Evolutionary conservation across 1,140 invertebrate genomes (phyloP).

Genomic region (Archegozetes longisetosus): DNA sequence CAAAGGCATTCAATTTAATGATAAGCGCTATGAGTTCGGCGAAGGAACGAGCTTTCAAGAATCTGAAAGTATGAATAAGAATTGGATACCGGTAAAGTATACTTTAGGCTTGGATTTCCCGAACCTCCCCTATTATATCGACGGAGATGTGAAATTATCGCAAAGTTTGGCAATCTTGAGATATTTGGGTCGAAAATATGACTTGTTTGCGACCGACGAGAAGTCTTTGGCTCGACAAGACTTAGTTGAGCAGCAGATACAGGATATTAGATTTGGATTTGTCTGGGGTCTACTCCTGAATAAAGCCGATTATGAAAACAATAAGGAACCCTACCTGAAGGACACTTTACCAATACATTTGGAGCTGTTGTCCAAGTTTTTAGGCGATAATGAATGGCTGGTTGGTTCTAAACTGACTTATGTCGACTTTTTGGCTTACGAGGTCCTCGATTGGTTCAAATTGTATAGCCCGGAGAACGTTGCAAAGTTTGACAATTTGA

Average conservation of each 20-base stretch:
- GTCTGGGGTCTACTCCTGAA: conserved; percentile 20
- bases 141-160: conserved; percentile 9
- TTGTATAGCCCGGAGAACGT: conserved; percentile 29
- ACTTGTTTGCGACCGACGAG: conserved; percentile 26
- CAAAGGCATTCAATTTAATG: conserved; percentile 48
- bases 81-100: conserved; percentile 15
- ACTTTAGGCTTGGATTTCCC: conserved; percentile 27
- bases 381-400: conserved; percentile 31
- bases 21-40: conserved; percentile 28
- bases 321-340: conserved; percentile 18
- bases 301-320: conserved; percentile 19
- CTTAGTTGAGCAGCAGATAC: conserved; percentile 31
- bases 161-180: conserved; percentile 35
- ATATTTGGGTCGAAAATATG: conserved; percentile 30
- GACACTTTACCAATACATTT: conserved; percentile 24
- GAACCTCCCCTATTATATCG: conserved; percentile 23
- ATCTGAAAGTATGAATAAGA: not conserved
- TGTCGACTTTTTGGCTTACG: conserved; percentile 37
- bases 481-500: conserved; percentile 29
- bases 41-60: not conserved
- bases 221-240: conserved; percentile 31
- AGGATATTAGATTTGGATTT: conserved; percentile 32
- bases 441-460: conserved; percentile 32
- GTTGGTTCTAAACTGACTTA: conserved; percentile 33
- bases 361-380: conserved; percentile 25